These are phyloP conservation scores for Leptoteleia sp. DNA, from an alignment of 1,140 invertebrate genomes.

Conservation along the genomic window DNA sequence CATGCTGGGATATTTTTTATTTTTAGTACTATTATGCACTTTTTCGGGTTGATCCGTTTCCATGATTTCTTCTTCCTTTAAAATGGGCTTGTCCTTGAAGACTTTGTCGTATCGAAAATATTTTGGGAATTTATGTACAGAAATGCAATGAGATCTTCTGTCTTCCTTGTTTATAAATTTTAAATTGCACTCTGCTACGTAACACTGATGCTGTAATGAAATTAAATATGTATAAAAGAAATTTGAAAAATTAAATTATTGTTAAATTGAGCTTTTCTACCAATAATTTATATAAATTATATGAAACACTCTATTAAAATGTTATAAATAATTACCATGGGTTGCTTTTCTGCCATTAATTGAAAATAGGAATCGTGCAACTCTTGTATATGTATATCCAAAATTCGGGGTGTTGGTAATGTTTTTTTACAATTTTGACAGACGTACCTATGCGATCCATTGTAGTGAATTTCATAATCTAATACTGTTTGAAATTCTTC, in stretches of 20 bases:
- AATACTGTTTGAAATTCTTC: constrained; percentile 76
- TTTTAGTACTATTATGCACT: constrained; percentile 11
- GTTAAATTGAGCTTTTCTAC: too few species aligned
- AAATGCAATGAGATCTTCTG: constrained; percentile 84
- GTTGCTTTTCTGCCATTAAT: constrained; percentile 82
- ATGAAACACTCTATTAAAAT: too few species aligned
- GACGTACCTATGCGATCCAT: constrained; percentile 78
- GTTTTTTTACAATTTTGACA: constrained; percentile 83
- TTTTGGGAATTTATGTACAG: constrained; percentile 84
- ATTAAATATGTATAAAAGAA: neutral
- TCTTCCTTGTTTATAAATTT: constrained; percentile 82
- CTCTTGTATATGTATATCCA: constrained; percentile 87
- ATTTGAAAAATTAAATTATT: too few species aligned
- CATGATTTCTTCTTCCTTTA: constrained; percentile 51
- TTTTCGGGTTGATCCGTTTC: constrained; percentile 32
- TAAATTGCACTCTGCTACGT: constrained; percentile 83
- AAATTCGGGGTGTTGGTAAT: constrained; percentile 84
- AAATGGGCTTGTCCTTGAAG: too few species aligned
- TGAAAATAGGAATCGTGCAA: constrained; percentile 87
- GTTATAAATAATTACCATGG: constrained; percentile 82
- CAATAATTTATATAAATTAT: too few species aligned
- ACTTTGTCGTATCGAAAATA: constrained; percentile 84
- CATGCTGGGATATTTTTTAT: constrained; percentile 21
- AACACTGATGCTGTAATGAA: constrained; percentile 85
- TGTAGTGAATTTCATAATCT: constrained; percentile 81